Base-by-base conservation (phyloP, 2,888 invertebrate genomes). In the Macrosoma leucophasiata region DNA sequence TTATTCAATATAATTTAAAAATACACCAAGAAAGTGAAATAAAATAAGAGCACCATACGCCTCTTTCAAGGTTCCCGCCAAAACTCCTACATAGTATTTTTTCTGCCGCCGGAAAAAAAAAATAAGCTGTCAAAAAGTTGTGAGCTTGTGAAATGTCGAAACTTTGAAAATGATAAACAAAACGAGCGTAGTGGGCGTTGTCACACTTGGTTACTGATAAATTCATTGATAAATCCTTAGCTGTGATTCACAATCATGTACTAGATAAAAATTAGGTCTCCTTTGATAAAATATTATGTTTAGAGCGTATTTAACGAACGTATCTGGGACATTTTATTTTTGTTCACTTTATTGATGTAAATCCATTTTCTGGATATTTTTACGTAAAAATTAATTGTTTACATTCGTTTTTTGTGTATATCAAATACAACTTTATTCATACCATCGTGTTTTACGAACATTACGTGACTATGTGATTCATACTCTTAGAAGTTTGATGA, bases 121-220 rank as follows among this genome's bases (percentile, higher is more conserved):
- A 5, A 5, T 17, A 5, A 6, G 17, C 7, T 17, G 7, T 5
- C 17, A 17, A 5, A 6, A 7, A 13, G 25, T 17, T 10, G 4
- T 5, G 17, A 17, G 4, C 17, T 4, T 17, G 17, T 17, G 17
- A 17, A 5, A 29, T 31, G 39, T 50, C 46, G 50, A 48, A 46
- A 34, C 18, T 13, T n/a, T 17, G 17, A 36, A 49, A 49, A 41
- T 45, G 42, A 69, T 67, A 73, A 74, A 74, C 68, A 71, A 74
- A 74, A 54, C 52, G 50, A 49, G 60, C 53, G 58, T 55, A 50
- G 53, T 69, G 81, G 81, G 81, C 81, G 81, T 81, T 70, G 75
- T 51, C 81, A 55, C 55, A 55, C 14, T 17, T 17, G 17, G 12
- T 14, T 58, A 48, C 57, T 63, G 73, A 75, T 78, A 76, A n/a